Base-by-base conservation (phyloP, 2,113 vertebrate species). In the Toxotes chatareus region DNA sequence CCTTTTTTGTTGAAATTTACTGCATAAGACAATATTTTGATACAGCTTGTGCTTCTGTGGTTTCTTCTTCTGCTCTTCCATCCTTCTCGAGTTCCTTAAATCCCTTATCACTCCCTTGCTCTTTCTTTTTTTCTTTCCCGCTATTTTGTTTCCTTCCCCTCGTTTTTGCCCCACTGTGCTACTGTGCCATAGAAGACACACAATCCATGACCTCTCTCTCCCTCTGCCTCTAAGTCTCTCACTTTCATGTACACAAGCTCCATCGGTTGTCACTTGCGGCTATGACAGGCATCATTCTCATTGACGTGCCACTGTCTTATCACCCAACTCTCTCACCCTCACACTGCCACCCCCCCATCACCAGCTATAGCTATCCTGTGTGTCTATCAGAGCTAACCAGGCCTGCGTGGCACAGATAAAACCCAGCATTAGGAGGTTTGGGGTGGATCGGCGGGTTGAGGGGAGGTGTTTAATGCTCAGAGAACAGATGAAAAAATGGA, bases 351-450 rank as follows among this genome's bases (percentile, higher is more conserved):
- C 71, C 68, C 72, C 61, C 49, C 80, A 88, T 91, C 90, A 73
- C 62, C 81, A 72, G 65, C 61, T 21, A 21, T 46, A 68, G 67
- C 84, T 76, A 89, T 93, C 86, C 85, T 46, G 57, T 71, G 69
- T 86, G 86, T 89, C 80, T 90, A 84, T 92, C 90, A 78, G 70
- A 76, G 89, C 84, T 84, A 82, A 88, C 90, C 91, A 87, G 73
- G 82, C 71, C 90, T 91, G 91, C 80, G 42, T 86, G 79, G 82
- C 76, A 55, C 79, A 83, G 92, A 92, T 93, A 92, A 88, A 90
- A 83, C 61, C 14, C 31, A 4, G 49, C 76, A 88, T 78, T 67
- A 68, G 72, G 76, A 64, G 73, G 31, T 88, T 90, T 85, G 59
- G 76, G 85, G 75, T 78, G 59, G 75, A 80, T 87, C 31, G 10